phyloP scores from a whole-genome alignment of 2,797 vertebrate genomes.

The Liparis tanakae region DNA sequence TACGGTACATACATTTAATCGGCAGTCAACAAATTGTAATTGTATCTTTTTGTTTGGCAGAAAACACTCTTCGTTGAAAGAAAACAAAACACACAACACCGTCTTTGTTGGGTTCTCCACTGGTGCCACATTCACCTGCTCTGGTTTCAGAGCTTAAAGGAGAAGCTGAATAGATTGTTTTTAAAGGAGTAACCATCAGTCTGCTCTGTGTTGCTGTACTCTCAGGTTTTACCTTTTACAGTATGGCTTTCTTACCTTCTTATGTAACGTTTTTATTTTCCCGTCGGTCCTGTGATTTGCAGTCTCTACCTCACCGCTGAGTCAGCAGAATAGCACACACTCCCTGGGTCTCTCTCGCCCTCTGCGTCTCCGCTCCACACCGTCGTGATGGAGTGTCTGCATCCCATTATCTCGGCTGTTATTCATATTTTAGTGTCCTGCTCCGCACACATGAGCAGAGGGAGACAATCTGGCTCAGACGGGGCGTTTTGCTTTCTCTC shows the following conservation, averaged over 20 bases:
- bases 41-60: neutral
- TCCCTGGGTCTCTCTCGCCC: neutral
- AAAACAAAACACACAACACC: neutral
- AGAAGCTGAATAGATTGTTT: neutral
- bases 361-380: conserved; percentile 19
- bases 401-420: conserved; percentile 25
- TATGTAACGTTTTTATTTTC: conserved; percentile 30
- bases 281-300: conserved; percentile 35
- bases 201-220: neutral
- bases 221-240: neutral
- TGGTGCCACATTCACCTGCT: neutral
- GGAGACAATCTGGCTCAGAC: neutral
- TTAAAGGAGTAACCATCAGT: neutral
- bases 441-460: neutral
- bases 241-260: conserved; percentile 8
- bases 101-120: neutral
- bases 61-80: neutral
- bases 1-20: neutral
- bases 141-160: neutral
- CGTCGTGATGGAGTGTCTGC: conserved; percentile 19
- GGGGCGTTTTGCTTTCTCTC: conserved; percentile 1
- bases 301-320: conserved; percentile 34
- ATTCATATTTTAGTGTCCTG: conserved; percentile 8
- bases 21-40: neutral
- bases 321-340: conserved; percentile 28